Conservation (phyloP, 2,888 invertebrate genomes). For the Horisme vitalbata region DNA sequence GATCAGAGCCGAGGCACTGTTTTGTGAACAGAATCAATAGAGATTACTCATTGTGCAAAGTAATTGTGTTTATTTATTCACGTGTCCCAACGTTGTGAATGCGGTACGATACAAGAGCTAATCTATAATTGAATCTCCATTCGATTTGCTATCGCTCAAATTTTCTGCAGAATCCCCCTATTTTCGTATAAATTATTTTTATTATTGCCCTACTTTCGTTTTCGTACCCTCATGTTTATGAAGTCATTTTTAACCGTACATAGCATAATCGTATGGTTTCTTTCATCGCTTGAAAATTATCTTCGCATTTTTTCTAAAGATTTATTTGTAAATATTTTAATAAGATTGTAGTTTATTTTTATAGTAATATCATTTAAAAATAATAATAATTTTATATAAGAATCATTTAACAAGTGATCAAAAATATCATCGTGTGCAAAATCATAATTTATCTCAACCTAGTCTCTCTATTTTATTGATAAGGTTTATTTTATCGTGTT, state of each 20-base stretch:
- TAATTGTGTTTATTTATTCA: constrained; percentile 83
- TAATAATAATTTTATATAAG: no score
- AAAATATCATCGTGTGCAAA: no score
- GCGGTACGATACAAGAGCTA: constrained; percentile 74
- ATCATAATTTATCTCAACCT: no score
- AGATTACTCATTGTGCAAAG: constrained; percentile 74
- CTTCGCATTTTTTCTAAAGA: no score
- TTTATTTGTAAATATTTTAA: no score
- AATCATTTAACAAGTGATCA: no score
- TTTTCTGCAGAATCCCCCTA: constrained; percentile 53
- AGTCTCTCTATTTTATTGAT: no score
- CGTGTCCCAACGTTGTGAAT: constrained; percentile 75
- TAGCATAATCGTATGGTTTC: no score
- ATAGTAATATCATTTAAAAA: no score
- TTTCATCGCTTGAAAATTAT: no score
- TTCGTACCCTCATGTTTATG: constrained; percentile 8
- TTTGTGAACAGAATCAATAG: constrained; percentile 69
- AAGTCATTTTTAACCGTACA: neutral
- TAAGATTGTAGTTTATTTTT: no score
- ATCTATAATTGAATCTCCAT: constrained; percentile 82
- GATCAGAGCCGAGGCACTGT: constrained; percentile 60
- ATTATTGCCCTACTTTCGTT: constrained; percentile 37
- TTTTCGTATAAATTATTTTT: constrained; percentile 42
- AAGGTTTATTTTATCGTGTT: no score
- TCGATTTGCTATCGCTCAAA: constrained; percentile 71